Base-by-base conservation (phyloP, 2,797 vertebrate genomes). In the Sebastes vulpes region DNA sequence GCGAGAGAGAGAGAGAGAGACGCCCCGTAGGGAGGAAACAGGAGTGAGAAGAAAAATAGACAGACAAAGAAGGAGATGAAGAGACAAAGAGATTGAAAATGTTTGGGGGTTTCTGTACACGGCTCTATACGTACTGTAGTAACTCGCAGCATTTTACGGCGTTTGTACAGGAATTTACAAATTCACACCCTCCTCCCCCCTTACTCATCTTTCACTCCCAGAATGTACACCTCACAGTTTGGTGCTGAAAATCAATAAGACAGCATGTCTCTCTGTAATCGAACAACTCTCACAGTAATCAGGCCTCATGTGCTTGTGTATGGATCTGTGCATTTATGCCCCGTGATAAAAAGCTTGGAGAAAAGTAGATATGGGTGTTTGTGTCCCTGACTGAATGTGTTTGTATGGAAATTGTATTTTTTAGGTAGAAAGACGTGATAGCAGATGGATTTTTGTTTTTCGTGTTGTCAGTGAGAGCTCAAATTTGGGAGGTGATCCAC, bases 221-320 rank as follows among this genome's bases (percentile, higher is more conserved):
- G 67, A 86, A 91, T 85, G 83, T 88, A 85, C 85, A 90, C 83
- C 84, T 88, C 87, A 81, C 82, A 87, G 85, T 79, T 75, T 80
- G 81, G 18, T 58, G 87, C 63, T 81, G 83, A 80, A 82, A 88
- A 93, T 94, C 93, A 88, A 92, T 92, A 86, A 54, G 57, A 87
- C 86, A 84, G 77, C 87, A 66, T 85, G 87, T 90, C 81, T 83
- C 83, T 63, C 31, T 88, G 88, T 85, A 91, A 89, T 77, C 65
- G 35, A 85, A 88, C 88, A 87, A 77, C 87, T 79, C 81, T 82
- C 69, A 20, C 83, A 77, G 78, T 84, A 79, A 89, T 89, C 79
- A 82, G 91, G 75, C 77, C 85, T 82, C 83, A 72, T 77, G 75
- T 84, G 53, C 31, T 63, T 6, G 3, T 21, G 72, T 79, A 68